Conservation (phyloP, 2,113 vertebrate genomes). For the Grantiella picta region DNA sequence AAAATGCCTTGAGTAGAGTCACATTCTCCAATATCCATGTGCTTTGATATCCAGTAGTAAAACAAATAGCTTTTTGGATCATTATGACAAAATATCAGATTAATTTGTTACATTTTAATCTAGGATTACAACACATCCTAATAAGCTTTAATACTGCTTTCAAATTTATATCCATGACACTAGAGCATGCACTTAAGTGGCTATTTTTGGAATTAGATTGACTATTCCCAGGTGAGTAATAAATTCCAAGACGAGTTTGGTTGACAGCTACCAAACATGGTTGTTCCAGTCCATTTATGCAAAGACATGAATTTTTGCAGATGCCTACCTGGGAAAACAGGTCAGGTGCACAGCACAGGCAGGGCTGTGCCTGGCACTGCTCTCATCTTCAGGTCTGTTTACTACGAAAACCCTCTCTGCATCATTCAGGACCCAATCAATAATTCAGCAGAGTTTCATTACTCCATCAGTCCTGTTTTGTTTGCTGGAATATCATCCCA, state of each 20-base stretch:
- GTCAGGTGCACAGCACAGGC: neutral
- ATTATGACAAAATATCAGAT: neutral
- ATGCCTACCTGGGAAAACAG: neutral
- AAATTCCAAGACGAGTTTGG: neutral
- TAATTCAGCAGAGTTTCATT: constrained; percentile 42
- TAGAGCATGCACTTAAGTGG: neutral
- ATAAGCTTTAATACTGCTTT: neutral
- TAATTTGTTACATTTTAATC: neutral
- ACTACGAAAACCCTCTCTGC: neutral
- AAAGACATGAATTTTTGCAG: neutral
- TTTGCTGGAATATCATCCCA: neutral
- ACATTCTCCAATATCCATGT: neutral
- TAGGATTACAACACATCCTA: neutral
- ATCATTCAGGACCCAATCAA: constrained; percentile 42
- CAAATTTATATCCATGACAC: neutral
- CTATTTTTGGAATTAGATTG: neutral
- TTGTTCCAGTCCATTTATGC: neutral
- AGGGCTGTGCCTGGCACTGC: neutral
- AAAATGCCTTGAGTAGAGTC: neutral
- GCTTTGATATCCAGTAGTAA: neutral
- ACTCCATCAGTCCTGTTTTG: neutral
- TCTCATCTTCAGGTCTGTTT: neutral
- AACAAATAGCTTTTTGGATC: neutral
- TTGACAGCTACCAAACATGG: neutral
- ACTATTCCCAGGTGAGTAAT: neutral